A percentile compares a stretch with the other conserved stretches of the same genome.
These are phyloP conservation scores for Anastatus disparis DNA, from an alignment of 1,140 invertebrate species.

Conservation along the genomic window DNA sequence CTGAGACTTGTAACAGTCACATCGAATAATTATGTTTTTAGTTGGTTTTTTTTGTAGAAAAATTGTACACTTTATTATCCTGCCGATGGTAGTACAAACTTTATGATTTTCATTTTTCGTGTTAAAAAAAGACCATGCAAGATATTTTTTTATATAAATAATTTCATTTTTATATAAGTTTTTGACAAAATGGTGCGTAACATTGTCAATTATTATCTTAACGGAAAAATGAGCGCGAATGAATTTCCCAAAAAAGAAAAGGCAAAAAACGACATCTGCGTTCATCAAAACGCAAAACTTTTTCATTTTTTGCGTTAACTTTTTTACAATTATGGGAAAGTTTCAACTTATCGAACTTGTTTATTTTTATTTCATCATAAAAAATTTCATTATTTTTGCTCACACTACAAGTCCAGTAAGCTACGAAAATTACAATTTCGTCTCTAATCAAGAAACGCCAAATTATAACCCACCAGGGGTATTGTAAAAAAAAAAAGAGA, in stretches of 20 bases:
- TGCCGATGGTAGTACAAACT: constrained; percentile 56
- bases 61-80: constrained; percentile 57
- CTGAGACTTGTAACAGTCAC: constrained; percentile 28
- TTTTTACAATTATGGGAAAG: constrained; percentile 21
- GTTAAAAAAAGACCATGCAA: constrained; percentile 56
- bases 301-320: too few relatives aligned
- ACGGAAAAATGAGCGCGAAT: constrained; percentile 24
- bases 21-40: constrained; percentile 30
- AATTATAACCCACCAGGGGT: constrained; percentile 42
- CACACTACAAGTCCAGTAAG: constrained; percentile 27
- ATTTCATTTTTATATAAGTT: constrained; percentile 42
- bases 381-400: constrained; percentile 17
- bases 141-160: constrained; percentile 46
- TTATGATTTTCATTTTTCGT: constrained; percentile 46
- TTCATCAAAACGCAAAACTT: constrained; percentile 32
- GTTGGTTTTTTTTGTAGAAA: constrained; percentile 49
- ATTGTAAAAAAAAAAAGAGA: constrained; percentile 27
- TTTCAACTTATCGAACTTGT: constrained; percentile 30
- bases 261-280: constrained; percentile 6
- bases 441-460: constrained; percentile 34
- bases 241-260: constrained; percentile 36
- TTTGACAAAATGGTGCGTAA: constrained; percentile 42
- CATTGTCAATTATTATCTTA: constrained; percentile 30
- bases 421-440: constrained; percentile 39
- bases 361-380: not conserved